A percentile compares a stretch with the other conserved stretches of the same genome.
Evolutionary conservation across 2,113 vertebrate species (phyloP).

Genomic region (Bungarus multicinctus): DNA sequence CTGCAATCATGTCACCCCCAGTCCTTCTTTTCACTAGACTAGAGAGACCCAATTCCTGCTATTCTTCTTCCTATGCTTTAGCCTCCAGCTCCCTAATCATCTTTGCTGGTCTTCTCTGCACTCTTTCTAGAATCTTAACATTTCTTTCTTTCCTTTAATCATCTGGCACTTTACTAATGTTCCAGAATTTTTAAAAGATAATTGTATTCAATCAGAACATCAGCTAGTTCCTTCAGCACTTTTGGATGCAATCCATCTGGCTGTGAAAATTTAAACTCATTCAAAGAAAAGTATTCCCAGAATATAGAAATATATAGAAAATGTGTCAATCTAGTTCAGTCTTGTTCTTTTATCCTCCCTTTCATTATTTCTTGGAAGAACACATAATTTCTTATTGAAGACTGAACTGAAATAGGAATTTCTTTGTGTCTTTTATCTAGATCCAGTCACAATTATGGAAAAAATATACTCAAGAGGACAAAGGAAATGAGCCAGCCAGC

Average conservation of each 20-base stretch:
- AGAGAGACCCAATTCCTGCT: background rate
- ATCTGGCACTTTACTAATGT: background rate
- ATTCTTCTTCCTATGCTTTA: background rate
- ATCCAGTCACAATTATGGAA: background rate
- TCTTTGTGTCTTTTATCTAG: background rate
- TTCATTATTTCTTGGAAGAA: background rate
- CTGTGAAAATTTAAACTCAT: background rate
- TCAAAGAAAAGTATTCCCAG: background rate
- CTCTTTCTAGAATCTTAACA: background rate
- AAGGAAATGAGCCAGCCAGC: background rate
- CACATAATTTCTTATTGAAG: background rate
- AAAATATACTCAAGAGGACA: background rate
- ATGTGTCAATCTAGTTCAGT: background rate
- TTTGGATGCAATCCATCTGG: background rate
- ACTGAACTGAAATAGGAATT: background rate
- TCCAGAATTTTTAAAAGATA: background rate
- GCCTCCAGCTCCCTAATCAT: background rate
- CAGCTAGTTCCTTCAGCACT: background rate
- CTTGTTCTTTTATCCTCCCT: background rate
- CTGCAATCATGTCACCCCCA: background rate
- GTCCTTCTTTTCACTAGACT: background rate
- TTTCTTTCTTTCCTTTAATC: background rate
- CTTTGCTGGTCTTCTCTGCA: background rate
- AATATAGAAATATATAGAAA: background rate
- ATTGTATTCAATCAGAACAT: background rate